These are phyloP conservation scores for Drosophila lutescens DNA, from an alignment of 2,888 invertebrate species.

Conservation along the genomic window DNA sequence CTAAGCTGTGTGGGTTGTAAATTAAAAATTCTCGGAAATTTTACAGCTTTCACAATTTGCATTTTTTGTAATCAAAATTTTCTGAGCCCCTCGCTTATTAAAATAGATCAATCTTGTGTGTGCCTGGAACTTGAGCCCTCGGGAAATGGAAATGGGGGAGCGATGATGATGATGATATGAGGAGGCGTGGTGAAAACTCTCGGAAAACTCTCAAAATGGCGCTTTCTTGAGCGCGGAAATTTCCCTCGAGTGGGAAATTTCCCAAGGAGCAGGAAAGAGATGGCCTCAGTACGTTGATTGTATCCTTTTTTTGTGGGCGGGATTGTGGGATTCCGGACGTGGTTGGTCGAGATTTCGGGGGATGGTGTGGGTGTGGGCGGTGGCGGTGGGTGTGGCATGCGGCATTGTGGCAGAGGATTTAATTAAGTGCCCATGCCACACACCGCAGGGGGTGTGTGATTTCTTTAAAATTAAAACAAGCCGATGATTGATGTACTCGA, in stretches of 20 bases:
- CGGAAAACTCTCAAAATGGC: conserved; percentile 64
- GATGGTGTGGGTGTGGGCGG: conserved; percentile 1
- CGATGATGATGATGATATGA: no score
- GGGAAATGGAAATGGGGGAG: background rate
- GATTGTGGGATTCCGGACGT: conserved; percentile 47
- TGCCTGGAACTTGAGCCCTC: conserved; percentile 6
- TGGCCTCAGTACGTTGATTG: conserved; percentile 22
- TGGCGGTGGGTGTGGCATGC: conserved; percentile 35
- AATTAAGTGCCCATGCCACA: conserved; percentile 68
- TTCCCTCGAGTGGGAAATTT: conserved; percentile 66
- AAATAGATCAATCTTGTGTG: conserved; percentile 74
- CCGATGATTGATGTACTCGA: conserved; percentile 76
- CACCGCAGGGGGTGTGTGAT: conserved; percentile 59
- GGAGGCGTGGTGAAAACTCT: conserved; percentile 10
- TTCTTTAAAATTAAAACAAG: conserved; percentile 78
- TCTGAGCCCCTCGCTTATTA: conserved; percentile 62
- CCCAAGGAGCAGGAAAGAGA: conserved; percentile 67
- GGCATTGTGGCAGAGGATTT: conserved; percentile 59
- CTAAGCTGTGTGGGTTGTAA: conserved; percentile 7
- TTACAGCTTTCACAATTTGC: conserved; percentile 24
- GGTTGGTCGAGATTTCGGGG: conserved; percentile 30
- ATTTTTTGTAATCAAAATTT: conserved; percentile 31
- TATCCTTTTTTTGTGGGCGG: conserved; percentile 64
- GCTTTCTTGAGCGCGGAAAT: conserved; percentile 56
- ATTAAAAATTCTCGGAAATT: conserved; percentile 34